phyloP scores from a whole-genome alignment of 2,888 invertebrate species.

The Lepidonotus clava region DNA sequence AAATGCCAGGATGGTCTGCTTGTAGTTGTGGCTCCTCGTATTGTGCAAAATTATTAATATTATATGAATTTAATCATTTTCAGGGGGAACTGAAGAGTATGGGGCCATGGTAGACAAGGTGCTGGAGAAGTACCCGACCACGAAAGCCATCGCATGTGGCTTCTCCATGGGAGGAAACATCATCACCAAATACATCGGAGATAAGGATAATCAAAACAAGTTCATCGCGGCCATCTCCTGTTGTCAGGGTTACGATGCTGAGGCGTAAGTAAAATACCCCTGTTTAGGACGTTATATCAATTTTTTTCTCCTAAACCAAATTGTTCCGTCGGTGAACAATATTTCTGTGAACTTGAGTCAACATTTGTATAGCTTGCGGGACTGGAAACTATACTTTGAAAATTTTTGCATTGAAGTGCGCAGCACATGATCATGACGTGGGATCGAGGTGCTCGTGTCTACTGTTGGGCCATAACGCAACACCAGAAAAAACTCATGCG shows the following conservation, averaged over 20 bases:
- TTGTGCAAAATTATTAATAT: too few species aligned
- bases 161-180: constrained; percentile 97
- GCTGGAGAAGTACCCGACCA: constrained; percentile 87
- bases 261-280: constrained; percentile 88
- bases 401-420: too few species aligned
- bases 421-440: constrained; percentile 82
- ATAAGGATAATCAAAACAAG: constrained; percentile 82
- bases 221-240: constrained; percentile 94
- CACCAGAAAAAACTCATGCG: constrained; percentile 93
- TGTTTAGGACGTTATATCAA: too few species aligned
- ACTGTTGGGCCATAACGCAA: constrained; percentile 95
- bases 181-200: constrained; percentile 95
- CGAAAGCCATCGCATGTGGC: constrained; percentile 91
- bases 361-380: too few species aligned
- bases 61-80: too few species aligned
- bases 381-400: too few species aligned
- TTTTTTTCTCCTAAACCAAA: too few species aligned
- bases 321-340: too few species aligned
- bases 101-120: constrained; percentile 90
- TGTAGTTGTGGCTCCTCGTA: too few species aligned
- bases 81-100: constrained; percentile 94
- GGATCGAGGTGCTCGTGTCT: constrained; percentile 93
- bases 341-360: too few species aligned
- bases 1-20: too few species aligned
- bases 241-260: constrained; percentile 96